Percentiles rank a stretch among this genome's conserved stretches.
These are phyloP conservation scores for Cremastinae sp. DNA, from an alignment of 2,888 invertebrate species.

Conservation along the genomic window DNA sequence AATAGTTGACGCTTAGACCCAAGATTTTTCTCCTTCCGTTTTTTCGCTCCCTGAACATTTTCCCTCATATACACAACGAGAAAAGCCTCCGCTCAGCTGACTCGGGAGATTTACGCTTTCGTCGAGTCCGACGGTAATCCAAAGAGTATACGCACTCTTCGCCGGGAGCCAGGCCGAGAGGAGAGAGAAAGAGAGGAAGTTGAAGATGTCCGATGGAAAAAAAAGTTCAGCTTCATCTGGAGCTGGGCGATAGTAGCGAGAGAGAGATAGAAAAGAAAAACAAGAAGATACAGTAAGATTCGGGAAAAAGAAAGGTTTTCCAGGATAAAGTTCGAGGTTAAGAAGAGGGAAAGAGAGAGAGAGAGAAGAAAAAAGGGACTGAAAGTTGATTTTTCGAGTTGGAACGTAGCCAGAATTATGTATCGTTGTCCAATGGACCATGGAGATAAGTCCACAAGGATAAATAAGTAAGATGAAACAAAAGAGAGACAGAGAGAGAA, in stretches of 20 bases:
- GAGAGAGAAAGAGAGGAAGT: not conserved
- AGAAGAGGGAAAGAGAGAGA: conserved; percentile 28
- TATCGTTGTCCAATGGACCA: conserved; percentile 74
- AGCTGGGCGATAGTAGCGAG: not conserved
- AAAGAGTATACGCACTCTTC: conserved; percentile 44
- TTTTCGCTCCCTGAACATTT: conserved; percentile 34
- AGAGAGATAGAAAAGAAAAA: not conserved
- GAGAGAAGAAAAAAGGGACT: conserved; percentile 42
- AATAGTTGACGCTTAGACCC: conserved; percentile 30
- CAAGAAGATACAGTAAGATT: conserved; percentile 12
- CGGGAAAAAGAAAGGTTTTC: conserved; percentile 33
- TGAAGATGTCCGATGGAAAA: no score
- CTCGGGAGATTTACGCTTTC: conserved; percentile 57
- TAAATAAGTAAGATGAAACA: conserved; percentile 53
- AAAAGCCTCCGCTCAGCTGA: conserved; percentile 52
- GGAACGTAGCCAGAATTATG: conserved; percentile 75
- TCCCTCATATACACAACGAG: conserved; percentile 28
- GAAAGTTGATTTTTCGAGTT: conserved; percentile 73
- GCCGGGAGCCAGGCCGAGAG: conserved; percentile 1
- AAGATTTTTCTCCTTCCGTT: conserved; percentile 42
- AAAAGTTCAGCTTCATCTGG: no score
- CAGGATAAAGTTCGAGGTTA: conserved; percentile 20
- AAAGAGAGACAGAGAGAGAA: conserved; percentile 29
- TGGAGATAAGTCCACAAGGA: conserved; percentile 60
- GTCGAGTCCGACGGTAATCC: conserved; percentile 45